These are phyloP conservation scores for Copidosoma aretas DNA, from an alignment of 2,888 invertebrate genomes.

Conservation along the genomic window DNA sequence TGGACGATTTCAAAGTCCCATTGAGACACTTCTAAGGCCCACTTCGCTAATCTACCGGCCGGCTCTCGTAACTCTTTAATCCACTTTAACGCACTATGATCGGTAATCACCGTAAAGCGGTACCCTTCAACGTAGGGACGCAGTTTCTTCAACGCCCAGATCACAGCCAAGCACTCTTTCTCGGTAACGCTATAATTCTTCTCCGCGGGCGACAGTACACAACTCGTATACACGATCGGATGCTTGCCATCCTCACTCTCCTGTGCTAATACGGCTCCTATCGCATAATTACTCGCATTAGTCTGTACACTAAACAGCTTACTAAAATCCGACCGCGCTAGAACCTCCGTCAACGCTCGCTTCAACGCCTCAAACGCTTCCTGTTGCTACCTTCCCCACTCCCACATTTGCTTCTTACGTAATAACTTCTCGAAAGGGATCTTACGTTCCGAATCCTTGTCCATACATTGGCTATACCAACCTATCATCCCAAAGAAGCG, in stretches of 20 bases:
- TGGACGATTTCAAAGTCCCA: not conserved
- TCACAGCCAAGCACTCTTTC: not conserved
- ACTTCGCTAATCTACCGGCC: not conserved
- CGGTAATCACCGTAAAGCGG: no score
- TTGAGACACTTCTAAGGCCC: conserved; percentile 4
- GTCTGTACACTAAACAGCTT: not conserved
- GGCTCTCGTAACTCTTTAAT: not conserved
- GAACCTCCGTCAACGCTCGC: not conserved
- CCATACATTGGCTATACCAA: conserved; percentile 32
- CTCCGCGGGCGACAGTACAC: not conserved
- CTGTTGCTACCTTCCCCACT: not conserved
- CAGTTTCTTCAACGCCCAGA: not conserved
- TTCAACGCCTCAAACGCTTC: not conserved
- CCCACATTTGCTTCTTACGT: not conserved
- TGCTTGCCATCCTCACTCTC: not conserved
- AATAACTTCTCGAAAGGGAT: conserved; percentile 4
- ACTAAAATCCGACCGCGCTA: not conserved
- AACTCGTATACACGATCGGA: not conserved
- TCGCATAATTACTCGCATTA: not conserved
- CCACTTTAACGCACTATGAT: not conserved
- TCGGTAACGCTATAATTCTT: not conserved
- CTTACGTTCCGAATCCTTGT: not conserved
- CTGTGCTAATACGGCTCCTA: not conserved
- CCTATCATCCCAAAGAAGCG: not conserved
- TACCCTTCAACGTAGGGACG: not conserved